Base-by-base conservation (phyloP, 37 sponge, comb jelly and placozoan genomes). In the Haliclona indistincta region DNA sequence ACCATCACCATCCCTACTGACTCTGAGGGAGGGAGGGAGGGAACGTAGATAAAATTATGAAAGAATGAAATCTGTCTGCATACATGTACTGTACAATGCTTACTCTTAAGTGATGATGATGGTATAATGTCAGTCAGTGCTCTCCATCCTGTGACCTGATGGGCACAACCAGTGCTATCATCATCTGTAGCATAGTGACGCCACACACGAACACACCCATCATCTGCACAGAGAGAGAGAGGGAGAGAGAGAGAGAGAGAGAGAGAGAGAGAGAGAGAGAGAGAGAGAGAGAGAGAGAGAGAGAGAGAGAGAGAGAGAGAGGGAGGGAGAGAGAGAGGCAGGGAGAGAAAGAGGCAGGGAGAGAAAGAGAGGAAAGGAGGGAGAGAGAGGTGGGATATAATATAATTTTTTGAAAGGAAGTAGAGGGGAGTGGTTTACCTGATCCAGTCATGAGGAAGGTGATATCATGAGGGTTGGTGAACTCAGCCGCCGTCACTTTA, bases 1-100 rank as follows among this genome's bases (percentile, higher is more conserved):
- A 84, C 81, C 64, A 96, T 34, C 29, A 94, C 95, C 91, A 94
- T 77, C 13, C 95, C 92, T 30, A 86, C 86, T n/a, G 63, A 61
- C 94, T 90, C 17, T 5, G 49, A 47, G 49, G 49, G 49, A 17
- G 49, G 13, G 49, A 47, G 49, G 8, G 49, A 47, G 49, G 8
- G 49, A 47, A n/a, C n/a, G n/a, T n/a, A n/a, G n/a, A n/a, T n/a
- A n/a, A n/a, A n/a, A n/a, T n/a, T n/a, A n/a, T n/a, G n/a, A n/a
- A n/a, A n/a, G n/a, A n/a, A n/a, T n/a, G n/a, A n/a, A n/a, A n/a
- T n/a, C n/a, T n/a, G n/a, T n/a, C n/a, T n/a, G n/a, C n/a, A n/a
- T n/a, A n/a, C n/a, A n/a, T n/a, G n/a, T n/a, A n/a, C n/a, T n/a
- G n/a, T n/a, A n/a, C n/a, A n/a, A n/a, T n/a, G n/a, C n/a, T n/a